Evolutionary conservation across 1,140 invertebrate species (phyloP), one percentile per base, ranked within the genome.

Genomic region (Apis cerana): DNA sequence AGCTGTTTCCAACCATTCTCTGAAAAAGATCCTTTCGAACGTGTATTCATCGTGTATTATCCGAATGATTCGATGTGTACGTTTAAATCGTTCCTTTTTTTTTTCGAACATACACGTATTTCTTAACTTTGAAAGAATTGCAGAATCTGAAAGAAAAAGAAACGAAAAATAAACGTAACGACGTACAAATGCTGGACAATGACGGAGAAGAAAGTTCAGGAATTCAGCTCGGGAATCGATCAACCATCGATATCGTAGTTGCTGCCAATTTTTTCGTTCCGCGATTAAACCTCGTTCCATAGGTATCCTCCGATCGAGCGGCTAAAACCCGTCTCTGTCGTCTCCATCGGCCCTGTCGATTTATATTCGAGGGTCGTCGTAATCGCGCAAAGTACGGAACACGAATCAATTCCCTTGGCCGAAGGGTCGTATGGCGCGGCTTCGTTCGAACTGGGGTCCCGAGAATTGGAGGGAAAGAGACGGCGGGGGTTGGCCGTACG

Each of bases 351-450:
- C 50, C 23, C 71, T 85, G 71, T 86, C 85, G 85, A 91, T 90
- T 91, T 89, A 91, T 90, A 90, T 90, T 90, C 88, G 88, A 85
- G 75, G 58, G 78, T 76, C 84, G 86, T 88, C 86, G 85, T 85
- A 89, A 91, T 90, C 86, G 88, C 56, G 84, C 81, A 89, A 90
- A 89, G 82, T 89, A 89, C 75, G 83, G 79, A 85, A 89, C 89
- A 84, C 87, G 88, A 89, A 90, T 91, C 88, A 89, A 91, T 91
- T 90, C 83, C 78, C 78, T 84, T 64, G 81, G 77, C 75, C 78
- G 67, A 62, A 68, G 83, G 80, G 81, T 82, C 81, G 75, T 75
- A 70, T 64, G 85, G 71, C 27, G 43, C 8, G 61, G 11, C 33
- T 21, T 23, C n/a, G 54, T 17, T 43, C 12, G 56, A 54, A 21